phyloP scores from a whole-genome alignment of 2,113 vertebrate genomes.

The Porphyrio hochstetteri region DNA sequence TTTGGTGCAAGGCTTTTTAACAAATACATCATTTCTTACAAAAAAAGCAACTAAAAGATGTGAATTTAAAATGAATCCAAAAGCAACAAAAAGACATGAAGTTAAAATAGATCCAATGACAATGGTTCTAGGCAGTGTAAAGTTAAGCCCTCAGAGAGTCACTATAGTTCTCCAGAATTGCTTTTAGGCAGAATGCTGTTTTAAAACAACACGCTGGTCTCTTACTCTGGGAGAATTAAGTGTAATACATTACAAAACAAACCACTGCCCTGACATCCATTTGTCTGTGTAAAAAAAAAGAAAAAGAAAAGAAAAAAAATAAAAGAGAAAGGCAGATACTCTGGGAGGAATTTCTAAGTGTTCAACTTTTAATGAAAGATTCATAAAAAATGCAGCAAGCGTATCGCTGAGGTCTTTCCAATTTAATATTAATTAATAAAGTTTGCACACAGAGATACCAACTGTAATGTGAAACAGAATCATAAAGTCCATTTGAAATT shows the following conservation, averaged over 20 bases:
- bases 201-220: neutral
- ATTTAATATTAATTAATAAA: slow-evolving; percentile 6
- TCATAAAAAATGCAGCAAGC: neutral
- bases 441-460: neutral
- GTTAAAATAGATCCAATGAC: neutral
- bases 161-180: neutral
- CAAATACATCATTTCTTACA: neutral
- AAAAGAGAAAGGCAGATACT: neutral
- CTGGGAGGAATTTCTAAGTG: neutral
- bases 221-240: neutral
- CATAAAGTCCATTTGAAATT: neutral
- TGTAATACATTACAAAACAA: slow-evolving; percentile 12
- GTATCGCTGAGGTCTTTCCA: neutral
- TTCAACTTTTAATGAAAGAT: slow-evolving; percentile 23
- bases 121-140: neutral
- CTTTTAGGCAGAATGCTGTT: neutral
- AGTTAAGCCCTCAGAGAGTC: neutral
- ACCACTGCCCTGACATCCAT: neutral
- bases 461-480: neutral
- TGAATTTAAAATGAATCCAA: neutral
- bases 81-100: neutral
- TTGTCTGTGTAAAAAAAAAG: neutral
- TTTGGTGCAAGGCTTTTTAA: neutral
- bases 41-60: neutral
- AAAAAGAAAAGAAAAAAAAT: too few relatives aligned